Evolutionary conservation across 1,140 invertebrate genomes (phyloP).

Genomic region (Drosophila bocki): DNA sequence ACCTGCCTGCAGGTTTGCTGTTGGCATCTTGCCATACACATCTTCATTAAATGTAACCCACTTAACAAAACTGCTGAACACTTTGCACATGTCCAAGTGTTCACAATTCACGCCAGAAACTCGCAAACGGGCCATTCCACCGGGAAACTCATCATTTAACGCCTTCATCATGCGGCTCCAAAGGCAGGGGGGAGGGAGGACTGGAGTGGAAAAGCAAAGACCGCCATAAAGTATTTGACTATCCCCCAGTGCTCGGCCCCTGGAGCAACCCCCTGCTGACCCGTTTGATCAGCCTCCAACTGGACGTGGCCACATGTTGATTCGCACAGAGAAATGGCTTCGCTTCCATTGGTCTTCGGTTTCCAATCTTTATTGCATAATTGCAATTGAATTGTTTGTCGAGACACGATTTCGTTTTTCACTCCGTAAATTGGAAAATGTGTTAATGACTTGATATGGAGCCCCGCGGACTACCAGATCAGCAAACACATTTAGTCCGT

Average conservation of each 20-base stretch:
- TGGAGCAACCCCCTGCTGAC: conserved; percentile 51
- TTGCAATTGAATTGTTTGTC: conserved; percentile 67
- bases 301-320: conserved; percentile 62
- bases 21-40: conserved; percentile 12
- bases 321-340: conserved; percentile 42
- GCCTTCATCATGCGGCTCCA: conserved; percentile 38
- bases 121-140: conserved; percentile 4
- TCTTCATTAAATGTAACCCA: conserved; percentile 59
- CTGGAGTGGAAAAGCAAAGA: conserved; percentile 7
- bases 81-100: conserved; percentile 56
- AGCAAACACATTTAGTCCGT: conserved; percentile 44
- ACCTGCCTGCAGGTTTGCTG: conserved; percentile 21
- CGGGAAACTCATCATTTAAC: conserved; percentile 55
- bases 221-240: conserved; percentile 53
- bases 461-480: conserved; percentile 34
- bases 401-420: conserved; percentile 40
- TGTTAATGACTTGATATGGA: conserved; percentile 57
- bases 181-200: not conserved
- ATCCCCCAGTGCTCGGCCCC: conserved; percentile 37
- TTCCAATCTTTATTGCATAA: conserved; percentile 66
- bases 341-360: conserved; percentile 29
- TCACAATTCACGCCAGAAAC: conserved; percentile 46
- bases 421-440: conserved; percentile 43
- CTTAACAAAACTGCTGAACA: conserved; percentile 38
- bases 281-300: conserved; percentile 49